Evolutionary conservation across 2,797 vertebrate species (phyloP).

Genomic region (Lates japonicus): DNA sequence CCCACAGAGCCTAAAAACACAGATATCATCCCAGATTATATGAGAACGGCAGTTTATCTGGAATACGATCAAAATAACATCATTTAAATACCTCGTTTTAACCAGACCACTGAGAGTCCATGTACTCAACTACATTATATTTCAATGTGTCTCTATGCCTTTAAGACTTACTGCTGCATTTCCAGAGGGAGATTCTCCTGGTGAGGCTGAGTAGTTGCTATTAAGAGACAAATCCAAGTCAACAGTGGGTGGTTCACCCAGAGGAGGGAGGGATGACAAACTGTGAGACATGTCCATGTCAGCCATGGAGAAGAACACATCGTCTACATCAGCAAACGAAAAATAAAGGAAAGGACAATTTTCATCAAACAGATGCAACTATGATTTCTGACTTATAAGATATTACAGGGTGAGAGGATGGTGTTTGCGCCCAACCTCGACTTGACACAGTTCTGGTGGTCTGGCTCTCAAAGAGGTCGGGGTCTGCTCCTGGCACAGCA

Average conservation of each 20-base stretch:
- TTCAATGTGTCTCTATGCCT: not conserved
- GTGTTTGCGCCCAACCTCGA: slow-evolving; percentile 86
- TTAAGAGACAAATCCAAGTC: slow-evolving; percentile 97
- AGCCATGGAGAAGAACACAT: slow-evolving; percentile 99
- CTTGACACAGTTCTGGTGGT: slow-evolving; percentile 93
- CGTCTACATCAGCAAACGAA: slow-evolving; percentile 87
- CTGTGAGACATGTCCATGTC: slow-evolving; percentile 99
- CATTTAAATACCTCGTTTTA: not conserved
- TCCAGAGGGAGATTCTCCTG: slow-evolving; percentile 93
- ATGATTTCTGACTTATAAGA: slow-evolving; percentile 2
- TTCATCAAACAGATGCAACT: slow-evolving; percentile 15
- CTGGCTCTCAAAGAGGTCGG: slow-evolving; percentile 95
- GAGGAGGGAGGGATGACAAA: slow-evolving; percentile 95
- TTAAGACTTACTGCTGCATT: slow-evolving; percentile 86
- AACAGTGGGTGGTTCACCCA: slow-evolving; percentile 96
- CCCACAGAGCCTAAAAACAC: slow-evolving; percentile 89
- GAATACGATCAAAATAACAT: too few species aligned
- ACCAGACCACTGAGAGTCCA: not conserved
- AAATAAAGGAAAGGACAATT: slow-evolving; percentile 1
- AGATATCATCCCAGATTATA: slow-evolving; percentile 11
- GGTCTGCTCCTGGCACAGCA: slow-evolving; percentile 86
- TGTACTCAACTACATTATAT: not conserved
- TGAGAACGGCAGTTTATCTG: not conserved
- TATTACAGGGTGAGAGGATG: not conserved
- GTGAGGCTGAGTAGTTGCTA: slow-evolving; percentile 94